Conservation (phyloP, 2,888 invertebrate species). For the Caenorhabditis sinica region DNA sequence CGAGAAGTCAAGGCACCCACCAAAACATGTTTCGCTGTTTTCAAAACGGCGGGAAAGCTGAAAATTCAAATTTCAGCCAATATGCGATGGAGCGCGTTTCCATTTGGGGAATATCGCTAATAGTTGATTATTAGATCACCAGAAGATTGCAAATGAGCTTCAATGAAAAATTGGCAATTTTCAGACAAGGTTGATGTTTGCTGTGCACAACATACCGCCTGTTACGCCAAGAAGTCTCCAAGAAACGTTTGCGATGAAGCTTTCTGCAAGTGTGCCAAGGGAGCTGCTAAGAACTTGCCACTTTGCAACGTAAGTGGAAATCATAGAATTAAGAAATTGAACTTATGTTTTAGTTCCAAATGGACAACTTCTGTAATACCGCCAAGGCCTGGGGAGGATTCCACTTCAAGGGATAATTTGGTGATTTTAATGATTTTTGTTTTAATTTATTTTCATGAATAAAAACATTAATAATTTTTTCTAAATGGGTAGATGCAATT, state of each 20-base stretch:
- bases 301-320: conserved; percentile 48
- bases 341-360: conserved; percentile 59
- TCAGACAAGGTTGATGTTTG: conserved; percentile 61
- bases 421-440: background rate
- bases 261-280: conserved; percentile 62
- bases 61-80: too few relatives aligned
- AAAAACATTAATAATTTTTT: background rate
- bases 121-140: too few relatives aligned
- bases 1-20: too few relatives aligned
- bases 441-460: conserved; percentile 4
- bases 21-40: too few relatives aligned
- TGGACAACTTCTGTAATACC: conserved; percentile 64
- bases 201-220: conserved; percentile 57
- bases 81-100: too few relatives aligned
- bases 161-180: background rate
- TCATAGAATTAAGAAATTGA: background rate
- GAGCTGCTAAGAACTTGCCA: conserved; percentile 52
- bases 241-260: conserved; percentile 51
- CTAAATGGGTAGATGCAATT: too few relatives aligned
- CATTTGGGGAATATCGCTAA: too few relatives aligned
- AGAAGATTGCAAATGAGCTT: too few relatives aligned
- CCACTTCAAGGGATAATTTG: conserved; percentile 58
- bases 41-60: too few relatives aligned
- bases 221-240: conserved; percentile 54
- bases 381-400: conserved; percentile 64